phyloP scores from a whole-genome alignment of 2,113 vertebrate species.

The Tragulus kanchil region DNA sequence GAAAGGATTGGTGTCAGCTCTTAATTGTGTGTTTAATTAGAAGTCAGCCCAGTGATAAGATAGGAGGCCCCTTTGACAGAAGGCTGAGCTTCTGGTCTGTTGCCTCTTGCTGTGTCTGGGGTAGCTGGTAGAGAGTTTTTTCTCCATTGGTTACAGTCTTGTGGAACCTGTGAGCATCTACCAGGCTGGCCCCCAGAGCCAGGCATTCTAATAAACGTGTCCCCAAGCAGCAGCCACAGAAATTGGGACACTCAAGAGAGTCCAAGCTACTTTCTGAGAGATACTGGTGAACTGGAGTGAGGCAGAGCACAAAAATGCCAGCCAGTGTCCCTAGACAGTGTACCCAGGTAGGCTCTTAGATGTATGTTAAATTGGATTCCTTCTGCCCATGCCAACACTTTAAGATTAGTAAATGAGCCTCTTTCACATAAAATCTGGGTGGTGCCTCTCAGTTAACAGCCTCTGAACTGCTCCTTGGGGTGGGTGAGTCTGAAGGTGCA shows the following conservation, averaged over 20 bases:
- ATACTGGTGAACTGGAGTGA: neutral
- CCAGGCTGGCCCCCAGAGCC: neutral
- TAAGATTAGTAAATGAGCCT: neutral
- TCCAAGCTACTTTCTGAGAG: neutral
- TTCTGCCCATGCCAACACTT: neutral
- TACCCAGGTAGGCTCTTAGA: no score
- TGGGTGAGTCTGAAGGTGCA: fast-evolving
- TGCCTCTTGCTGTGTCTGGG: neutral
- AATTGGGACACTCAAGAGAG: neutral
- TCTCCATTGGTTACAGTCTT: neutral
- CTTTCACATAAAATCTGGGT: neutral
- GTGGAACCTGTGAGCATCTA: neutral
- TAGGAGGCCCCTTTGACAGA: neutral
- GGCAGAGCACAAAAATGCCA: neutral
- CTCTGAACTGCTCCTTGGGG: neutral
- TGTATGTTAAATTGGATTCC: neutral
- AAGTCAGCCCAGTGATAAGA: neutral
- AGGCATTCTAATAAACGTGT: neutral
- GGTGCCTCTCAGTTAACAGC: neutral
- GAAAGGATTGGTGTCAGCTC: neutral
- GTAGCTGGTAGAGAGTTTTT: neutral
- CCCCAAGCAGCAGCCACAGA: neutral
- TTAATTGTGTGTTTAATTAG: neutral
- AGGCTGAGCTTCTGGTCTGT: neutral
- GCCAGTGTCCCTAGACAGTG: neutral